phyloP scores from a whole-genome alignment of 2,888 invertebrate species.

The Drosophila pegasa region DNA sequence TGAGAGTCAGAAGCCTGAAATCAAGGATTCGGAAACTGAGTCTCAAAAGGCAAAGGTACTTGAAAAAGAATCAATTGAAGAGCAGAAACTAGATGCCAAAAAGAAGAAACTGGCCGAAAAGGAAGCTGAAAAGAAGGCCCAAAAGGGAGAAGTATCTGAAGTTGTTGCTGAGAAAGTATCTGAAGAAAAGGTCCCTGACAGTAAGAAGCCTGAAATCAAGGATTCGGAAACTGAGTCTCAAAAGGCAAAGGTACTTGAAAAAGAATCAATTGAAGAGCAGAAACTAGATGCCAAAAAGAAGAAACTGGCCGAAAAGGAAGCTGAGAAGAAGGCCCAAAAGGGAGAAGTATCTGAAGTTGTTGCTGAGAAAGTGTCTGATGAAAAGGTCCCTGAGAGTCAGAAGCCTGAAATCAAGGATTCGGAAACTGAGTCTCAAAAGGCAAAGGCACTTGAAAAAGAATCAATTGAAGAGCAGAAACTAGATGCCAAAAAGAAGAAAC shows the following conservation, averaged over 20 bases:
- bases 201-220: constrained; percentile 5
- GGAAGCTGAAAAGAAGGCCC: not conserved
- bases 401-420: constrained; percentile 18
- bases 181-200: constrained; percentile 28
- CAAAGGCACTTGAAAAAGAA: constrained; percentile 22
- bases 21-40: constrained; percentile 15
- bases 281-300: not conserved
- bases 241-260: not conserved
- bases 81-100: constrained; percentile 23
- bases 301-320: constrained; percentile 4
- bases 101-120: constrained; percentile 18
- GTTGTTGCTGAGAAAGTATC: constrained; percentile 8
- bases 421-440: constrained; percentile 14
- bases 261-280: not conserved
- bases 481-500: constrained; percentile 31
- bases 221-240: not conserved
- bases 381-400: constrained; percentile 7
- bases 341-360: constrained; percentile 31
- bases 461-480: constrained; percentile 10
- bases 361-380: constrained; percentile 8
- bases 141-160: constrained; percentile 18
- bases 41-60: constrained; percentile 21
- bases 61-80: constrained; percentile 13
- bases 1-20: constrained; percentile 10
- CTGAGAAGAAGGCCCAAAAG: constrained; percentile 7